Percentiles rank a stretch among this genome's conserved stretches.
phyloP scores from a whole-genome alignment of 2,113 vertebrate genomes.

The Periophthalmodon schlosseri region DNA sequence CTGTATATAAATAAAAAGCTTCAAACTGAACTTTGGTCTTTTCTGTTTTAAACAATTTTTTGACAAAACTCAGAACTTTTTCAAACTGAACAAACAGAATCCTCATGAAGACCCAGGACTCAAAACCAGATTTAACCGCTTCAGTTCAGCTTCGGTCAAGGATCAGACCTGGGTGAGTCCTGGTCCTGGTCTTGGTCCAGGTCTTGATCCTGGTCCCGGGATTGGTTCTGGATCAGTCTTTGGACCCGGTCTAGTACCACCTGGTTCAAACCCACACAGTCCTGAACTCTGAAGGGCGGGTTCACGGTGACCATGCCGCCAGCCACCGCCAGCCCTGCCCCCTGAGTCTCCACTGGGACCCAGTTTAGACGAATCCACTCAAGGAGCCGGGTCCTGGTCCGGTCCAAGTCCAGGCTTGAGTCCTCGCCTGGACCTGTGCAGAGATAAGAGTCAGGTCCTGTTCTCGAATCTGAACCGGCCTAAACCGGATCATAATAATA shows the following conservation, averaged over 20 bases:
- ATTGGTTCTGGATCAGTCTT: conserved; percentile 5
- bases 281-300: conserved; percentile 84
- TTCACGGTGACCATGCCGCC: conserved; percentile 84
- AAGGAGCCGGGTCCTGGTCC: conserved; percentile 69
- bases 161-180: background rate
- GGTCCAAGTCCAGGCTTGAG: background rate
- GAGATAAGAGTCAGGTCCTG: background rate
- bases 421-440: background rate
- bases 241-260: conserved; percentile 79
- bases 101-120: no score
- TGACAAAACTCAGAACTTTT: background rate
- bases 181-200: background rate
- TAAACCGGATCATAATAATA: background rate
- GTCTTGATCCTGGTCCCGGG: background rate
- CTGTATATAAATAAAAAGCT: background rate
- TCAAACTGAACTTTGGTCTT: background rate
- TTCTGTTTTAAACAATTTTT: background rate
- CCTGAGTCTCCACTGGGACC: conserved; percentile 81
- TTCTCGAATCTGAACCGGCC: background rate
- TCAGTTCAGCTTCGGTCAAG: background rate
- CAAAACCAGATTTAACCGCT: background rate
- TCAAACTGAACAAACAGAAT: no score
- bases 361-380: conserved; percentile 88
- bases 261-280: conserved; percentile 89
- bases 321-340: conserved; percentile 76